Evolutionary conservation across 2,888 invertebrate genomes (phyloP).

Genomic region (Drosophila phalerata): DNA sequence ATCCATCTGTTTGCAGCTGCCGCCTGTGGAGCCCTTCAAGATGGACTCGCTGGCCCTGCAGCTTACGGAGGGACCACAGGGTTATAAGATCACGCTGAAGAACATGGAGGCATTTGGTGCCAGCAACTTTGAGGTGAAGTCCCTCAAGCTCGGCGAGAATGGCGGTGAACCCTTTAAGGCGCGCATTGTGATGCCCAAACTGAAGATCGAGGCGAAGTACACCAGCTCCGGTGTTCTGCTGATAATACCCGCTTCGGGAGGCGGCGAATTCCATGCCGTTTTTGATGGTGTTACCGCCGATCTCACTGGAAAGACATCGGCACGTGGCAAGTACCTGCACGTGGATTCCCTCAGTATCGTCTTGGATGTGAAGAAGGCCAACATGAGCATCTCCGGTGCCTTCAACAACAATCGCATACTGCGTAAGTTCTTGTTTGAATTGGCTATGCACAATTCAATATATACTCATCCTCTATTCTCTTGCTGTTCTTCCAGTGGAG

Average conservation of each 20-base stretch:
- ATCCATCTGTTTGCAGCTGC: constrained; percentile 84
- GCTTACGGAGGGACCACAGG: constrained; percentile 87
- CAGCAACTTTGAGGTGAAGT: constrained; percentile 88
- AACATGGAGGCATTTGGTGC: constrained; percentile 89
- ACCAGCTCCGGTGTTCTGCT: constrained; percentile 89
- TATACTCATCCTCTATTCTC: not conserved
- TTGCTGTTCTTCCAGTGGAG: constrained; percentile 86
- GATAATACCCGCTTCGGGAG: constrained; percentile 90
- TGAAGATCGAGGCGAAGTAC: constrained; percentile 89
- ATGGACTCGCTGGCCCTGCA: constrained; percentile 88
- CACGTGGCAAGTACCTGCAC: constrained; percentile 87
- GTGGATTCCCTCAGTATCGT: constrained; percentile 88
- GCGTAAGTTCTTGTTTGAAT: constrained; percentile 87
- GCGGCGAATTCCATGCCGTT: constrained; percentile 89
- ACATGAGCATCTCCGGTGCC: constrained; percentile 89
- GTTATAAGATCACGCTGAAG: constrained; percentile 87
- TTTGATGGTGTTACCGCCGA: constrained; percentile 88
- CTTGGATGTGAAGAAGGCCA: constrained; percentile 88
- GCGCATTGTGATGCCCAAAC: constrained; percentile 88
- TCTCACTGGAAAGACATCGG: constrained; percentile 87
- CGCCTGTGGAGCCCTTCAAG: constrained; percentile 89
- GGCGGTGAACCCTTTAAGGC: constrained; percentile 89
- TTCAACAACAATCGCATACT: constrained; percentile 90
- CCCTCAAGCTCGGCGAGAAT: constrained; percentile 87
- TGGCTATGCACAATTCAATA: too few species aligned